Conservation (phyloP, 2,113 vertebrate species). For the Mesembrinibis cayennensis region DNA sequence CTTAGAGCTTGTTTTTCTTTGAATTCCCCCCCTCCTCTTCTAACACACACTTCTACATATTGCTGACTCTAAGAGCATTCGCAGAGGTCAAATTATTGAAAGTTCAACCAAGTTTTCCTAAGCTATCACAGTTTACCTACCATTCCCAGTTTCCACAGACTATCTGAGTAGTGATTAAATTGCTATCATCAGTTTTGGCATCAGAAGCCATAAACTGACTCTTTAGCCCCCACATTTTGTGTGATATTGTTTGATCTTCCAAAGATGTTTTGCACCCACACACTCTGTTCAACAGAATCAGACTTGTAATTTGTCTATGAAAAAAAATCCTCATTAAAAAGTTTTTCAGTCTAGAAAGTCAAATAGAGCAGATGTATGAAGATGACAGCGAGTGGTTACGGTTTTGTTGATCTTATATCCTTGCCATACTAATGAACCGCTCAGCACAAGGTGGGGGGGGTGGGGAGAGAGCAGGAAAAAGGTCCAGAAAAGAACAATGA, state of each 20-base stretch:
- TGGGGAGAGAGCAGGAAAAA: neutral
- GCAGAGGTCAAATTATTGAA: slow-evolving; percentile 59
- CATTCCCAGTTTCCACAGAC: neutral
- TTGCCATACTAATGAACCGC: slow-evolving; percentile 44
- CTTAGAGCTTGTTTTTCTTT: slow-evolving; percentile 48
- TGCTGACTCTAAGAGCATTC: slow-evolving; percentile 49
- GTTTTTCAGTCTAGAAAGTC: slow-evolving; percentile 31
- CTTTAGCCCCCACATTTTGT: slow-evolving; percentile 35
- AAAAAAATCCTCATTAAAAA: slow-evolving; percentile 64
- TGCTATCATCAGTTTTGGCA: neutral
- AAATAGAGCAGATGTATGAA: neutral
- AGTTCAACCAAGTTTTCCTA: slow-evolving; percentile 64
- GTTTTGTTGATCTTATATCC: slow-evolving; percentile 8
- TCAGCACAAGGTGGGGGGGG: neutral
- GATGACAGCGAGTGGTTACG: neutral
- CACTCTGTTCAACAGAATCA: neutral
- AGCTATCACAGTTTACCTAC: slow-evolving; percentile 55
- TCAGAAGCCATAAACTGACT: neutral
- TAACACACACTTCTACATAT: slow-evolving; percentile 2
- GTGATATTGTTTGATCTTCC: slow-evolving; percentile 47
- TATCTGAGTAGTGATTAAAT: slow-evolving; percentile 24
- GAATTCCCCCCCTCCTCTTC: slow-evolving; percentile 7
- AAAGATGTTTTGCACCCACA: slow-evolving; percentile 30
- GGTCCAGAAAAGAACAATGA: neutral
- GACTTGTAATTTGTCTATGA: neutral